phyloP scores from a whole-genome alignment of 2,888 invertebrate genomes.

The Sepiola atlantica region DNA sequence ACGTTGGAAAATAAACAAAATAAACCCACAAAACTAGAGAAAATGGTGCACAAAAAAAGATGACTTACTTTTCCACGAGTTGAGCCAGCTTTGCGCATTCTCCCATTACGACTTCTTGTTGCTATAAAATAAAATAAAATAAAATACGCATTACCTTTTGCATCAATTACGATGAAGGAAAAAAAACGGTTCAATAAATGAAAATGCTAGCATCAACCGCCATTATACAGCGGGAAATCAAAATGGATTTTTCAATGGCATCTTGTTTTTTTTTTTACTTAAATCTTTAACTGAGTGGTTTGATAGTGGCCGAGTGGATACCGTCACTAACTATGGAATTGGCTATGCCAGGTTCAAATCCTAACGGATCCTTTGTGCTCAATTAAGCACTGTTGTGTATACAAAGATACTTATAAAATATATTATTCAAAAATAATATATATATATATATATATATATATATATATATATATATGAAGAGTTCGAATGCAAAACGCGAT shows the following conservation, averaged over 20 bases:
- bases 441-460: constrained; percentile 36
- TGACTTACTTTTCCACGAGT: constrained; percentile 67
- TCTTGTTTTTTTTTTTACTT: background rate
- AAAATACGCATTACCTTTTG: background rate
- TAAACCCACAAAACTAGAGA: background rate
- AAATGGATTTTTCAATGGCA: background rate
- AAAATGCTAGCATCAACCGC: background rate
- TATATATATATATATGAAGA: constrained; percentile 36
- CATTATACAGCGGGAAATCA: background rate
- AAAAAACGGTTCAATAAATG: background rate
- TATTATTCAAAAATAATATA: background rate
- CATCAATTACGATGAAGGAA: background rate
- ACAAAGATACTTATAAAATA: no score
- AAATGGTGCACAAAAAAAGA: background rate
- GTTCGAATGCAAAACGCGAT: no score
- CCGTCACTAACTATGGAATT: no score
- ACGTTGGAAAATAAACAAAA: background rate
- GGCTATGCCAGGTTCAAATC: no score
- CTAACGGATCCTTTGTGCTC: no score
- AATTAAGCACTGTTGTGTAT: no score
- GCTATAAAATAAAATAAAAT: constrained; percentile 60
- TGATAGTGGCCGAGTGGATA: no score
- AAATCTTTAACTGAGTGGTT: background rate
- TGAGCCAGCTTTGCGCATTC: constrained; percentile 72
- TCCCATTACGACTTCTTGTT: constrained; percentile 71